Percentiles rank a stretch among this genome's conserved stretches.
Conservation (phyloP, 1,140 invertebrate species). For the Liolophura sinensis region DNA sequence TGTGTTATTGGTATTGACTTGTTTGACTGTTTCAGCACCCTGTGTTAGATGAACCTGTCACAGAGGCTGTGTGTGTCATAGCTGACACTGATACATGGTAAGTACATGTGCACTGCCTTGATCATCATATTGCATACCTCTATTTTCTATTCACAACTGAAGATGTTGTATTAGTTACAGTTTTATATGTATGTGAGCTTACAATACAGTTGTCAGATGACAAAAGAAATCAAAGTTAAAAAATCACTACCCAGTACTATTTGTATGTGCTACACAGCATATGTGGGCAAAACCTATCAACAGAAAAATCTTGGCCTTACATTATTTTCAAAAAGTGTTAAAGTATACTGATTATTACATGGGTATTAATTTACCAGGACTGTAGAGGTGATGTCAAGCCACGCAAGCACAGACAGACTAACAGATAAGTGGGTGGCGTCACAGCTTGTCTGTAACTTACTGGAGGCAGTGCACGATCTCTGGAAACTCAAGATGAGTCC, state of each 20-base stretch:
- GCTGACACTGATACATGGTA: constrained; percentile 85
- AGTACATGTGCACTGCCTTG: constrained; percentile 33
- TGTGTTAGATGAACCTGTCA: constrained; percentile 68
- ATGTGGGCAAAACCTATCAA: too few species aligned
- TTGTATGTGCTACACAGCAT: too few species aligned
- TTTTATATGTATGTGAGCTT: too few species aligned
- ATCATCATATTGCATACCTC: too few species aligned
- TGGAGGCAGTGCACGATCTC: constrained; percentile 80
- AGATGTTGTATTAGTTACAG: too few species aligned
- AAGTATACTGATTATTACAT: neutral
- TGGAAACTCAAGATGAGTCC: constrained; percentile 69
- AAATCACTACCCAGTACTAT: too few species aligned
- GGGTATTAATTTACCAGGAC: constrained; percentile 29
- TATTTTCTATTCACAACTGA: too few species aligned
- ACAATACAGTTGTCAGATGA: too few species aligned
- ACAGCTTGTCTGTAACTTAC: constrained; percentile 78
- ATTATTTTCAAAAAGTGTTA: neutral
- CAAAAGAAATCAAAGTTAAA: too few species aligned
- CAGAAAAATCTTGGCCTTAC: too few species aligned
- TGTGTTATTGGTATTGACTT: neutral
- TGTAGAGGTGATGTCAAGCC: constrained; percentile 30
- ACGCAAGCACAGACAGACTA: neutral
- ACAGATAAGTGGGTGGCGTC: constrained; percentile 60
- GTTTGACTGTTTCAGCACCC: constrained; percentile 52
- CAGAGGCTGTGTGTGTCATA: constrained; percentile 80